A percentile compares a stretch with the other conserved stretches of the same genome.
phyloP scores from a whole-genome alignment of 2,888 invertebrate species.

The Drosophila mayaguana region DNA sequence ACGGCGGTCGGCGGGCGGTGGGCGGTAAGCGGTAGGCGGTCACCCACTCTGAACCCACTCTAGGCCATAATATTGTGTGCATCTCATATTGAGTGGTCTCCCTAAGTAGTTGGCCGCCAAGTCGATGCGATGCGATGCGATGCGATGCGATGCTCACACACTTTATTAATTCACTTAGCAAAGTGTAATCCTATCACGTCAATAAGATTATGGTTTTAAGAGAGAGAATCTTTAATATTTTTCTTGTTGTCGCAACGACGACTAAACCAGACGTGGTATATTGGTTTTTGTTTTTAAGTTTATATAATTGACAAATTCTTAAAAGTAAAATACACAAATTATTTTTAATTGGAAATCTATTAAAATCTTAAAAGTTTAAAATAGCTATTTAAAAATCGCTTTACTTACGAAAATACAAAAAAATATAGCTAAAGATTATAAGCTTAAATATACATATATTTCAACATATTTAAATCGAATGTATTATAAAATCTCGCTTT shows the following conservation, averaged over 20 bases:
- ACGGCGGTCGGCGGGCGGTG: background rate
- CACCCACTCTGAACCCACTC: background rate
- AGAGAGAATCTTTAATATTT: slow-evolving; percentile 77
- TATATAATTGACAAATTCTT: no score
- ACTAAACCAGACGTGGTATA: background rate
- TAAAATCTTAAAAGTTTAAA: no score
- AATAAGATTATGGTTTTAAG: slow-evolving; percentile 80
- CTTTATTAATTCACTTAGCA: slow-evolving; percentile 82
- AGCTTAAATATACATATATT: no score
- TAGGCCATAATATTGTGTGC: slow-evolving; percentile 71
- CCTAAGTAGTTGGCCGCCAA: slow-evolving; percentile 76
- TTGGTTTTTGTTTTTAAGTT: background rate
- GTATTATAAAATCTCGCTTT: no score
- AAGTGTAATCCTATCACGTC: slow-evolving; percentile 81
- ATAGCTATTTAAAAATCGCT: no score
- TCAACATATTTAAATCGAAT: no score
- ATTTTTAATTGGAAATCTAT: no score
- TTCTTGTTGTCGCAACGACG: slow-evolving; percentile 40
- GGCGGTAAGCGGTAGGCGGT: background rate
- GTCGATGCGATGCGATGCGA: slow-evolving; percentile 16
- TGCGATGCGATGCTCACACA: slow-evolving; percentile 51
- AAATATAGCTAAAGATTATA: no score
- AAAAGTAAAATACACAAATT: no score
- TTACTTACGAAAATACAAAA: no score
- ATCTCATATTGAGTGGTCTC: slow-evolving; percentile 75